Percentiles rank a stretch among this genome's conserved stretches.
phyloP scores from a whole-genome alignment of 2,113 vertebrate genomes.

The Charadrius vociferus region DNA sequence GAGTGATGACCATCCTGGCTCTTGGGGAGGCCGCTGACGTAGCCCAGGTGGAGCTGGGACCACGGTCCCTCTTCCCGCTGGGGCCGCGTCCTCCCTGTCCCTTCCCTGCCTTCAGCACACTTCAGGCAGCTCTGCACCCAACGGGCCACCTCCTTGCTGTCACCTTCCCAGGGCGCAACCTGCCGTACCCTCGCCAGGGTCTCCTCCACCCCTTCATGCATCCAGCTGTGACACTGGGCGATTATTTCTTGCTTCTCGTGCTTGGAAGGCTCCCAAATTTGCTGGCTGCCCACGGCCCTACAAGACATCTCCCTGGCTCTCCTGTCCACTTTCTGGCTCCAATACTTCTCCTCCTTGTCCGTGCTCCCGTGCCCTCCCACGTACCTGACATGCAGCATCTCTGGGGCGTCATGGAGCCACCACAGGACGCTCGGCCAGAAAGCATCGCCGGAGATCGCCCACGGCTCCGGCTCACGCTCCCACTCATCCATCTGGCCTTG shows the following conservation, averaged over 20 bases:
- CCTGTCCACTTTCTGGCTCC: background rate
- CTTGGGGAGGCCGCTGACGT: fast-evolving
- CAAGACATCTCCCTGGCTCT: fast-evolving
- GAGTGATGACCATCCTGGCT: fast-evolving
- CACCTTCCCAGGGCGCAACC: background rate
- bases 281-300: fast-evolving
- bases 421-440: background rate
- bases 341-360: background rate
- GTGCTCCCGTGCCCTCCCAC: fast-evolving
- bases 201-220: background rate
- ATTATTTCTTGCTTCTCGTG: background rate
- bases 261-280: background rate
- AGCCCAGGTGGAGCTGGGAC: background rate
- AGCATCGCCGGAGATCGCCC: fast-evolving
- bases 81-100: fast-evolving
- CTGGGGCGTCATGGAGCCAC: background rate
- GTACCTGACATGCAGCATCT: background rate
- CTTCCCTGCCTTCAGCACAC: fast-evolving
- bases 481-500: fast-evolving
- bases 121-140: background rate
- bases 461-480: fast-evolving
- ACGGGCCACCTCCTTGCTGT: fast-evolving
- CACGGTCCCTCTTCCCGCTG: background rate
- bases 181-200: background rate
- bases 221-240: background rate